Base-by-base conservation (phyloP, 2,113 vertebrate species). In the Oryzias melastigma region DNA sequence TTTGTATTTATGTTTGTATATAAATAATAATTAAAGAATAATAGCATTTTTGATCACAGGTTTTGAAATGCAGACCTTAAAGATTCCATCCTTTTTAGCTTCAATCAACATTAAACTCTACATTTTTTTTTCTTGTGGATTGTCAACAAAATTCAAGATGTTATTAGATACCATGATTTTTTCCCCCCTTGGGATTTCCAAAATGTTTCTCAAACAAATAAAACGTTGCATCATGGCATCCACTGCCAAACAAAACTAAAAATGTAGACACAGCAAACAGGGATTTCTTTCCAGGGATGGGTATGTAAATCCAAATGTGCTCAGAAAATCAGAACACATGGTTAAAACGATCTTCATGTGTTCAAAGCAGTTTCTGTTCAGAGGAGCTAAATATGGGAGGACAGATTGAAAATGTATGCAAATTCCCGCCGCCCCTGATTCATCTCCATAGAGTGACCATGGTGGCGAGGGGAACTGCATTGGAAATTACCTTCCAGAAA, bases 381-480 rank as follows among this genome's bases (percentile, higher is more conserved):
- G 18, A 63, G 42, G 44, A 14, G 22, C 8, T 48, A 64, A 16
- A 57, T 44, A 48, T 52, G 48, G 52, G 56, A 68, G 69, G 24
- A 62, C 43, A 52, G 61, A 64, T 60, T 68, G 62, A 55, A 75
- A 75, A 75, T 72, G 52, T 52, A 65, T 54, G 69, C 43, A 72
- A 80, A 61, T 55, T 29, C 47, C 60, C 52, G 42, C 62, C 47
- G 50, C 57, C 46, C 47, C 51, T 46, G 66, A 74, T 71, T 63
- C 45, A 63, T 57, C 40, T 27, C 25, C 5, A 10, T 58, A 46
- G 67, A 48, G 63, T 78, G 67, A 65, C 63, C 56, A 49, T 8
- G n/a, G 57, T n/a, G 27, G 25, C 41, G 43, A 66, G 71, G 56
- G 41, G 65, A 65, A 68, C 41, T 17, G 29, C 43, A 19, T 58